Conservation (phyloP, 2,113 vertebrate species). For the Ramphastos sulfuratus region DNA sequence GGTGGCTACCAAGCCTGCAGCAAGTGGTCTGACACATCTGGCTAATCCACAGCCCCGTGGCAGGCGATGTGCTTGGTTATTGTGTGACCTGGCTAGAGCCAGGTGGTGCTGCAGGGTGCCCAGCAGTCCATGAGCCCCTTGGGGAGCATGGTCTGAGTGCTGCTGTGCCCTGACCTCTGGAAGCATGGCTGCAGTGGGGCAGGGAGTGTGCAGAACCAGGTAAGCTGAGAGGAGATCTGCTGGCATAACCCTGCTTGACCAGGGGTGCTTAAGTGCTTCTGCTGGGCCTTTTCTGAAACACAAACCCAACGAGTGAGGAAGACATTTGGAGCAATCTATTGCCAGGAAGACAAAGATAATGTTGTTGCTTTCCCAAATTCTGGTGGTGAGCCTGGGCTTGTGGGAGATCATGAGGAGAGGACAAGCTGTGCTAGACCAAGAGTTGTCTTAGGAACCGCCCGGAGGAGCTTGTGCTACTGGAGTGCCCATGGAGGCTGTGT, state of each 20-base stretch:
- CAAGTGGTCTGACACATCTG: not conserved
- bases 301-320: not conserved
- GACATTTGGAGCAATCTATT: not conserved
- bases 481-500: not conserved
- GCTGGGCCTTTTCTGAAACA: not conserved
- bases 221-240: not conserved
- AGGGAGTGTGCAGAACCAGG: not conserved
- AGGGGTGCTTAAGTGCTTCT: not conserved
- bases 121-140: not conserved
- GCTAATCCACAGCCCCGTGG: not conserved
- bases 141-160: not conserved
- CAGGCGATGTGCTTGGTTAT: not conserved
- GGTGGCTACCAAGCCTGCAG: not conserved
- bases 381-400: not conserved
- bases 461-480: slow-evolving; percentile 54
- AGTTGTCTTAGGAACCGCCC: not conserved
- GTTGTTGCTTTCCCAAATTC: not conserved
- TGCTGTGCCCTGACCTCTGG: not conserved
- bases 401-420: not conserved
- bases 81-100: not conserved
- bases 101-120: not conserved
- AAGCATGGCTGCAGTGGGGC: not conserved
- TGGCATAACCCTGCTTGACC: accelerated
- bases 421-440: not conserved
- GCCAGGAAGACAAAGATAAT: not conserved